Evolutionary conservation across 1,140 invertebrate species (phyloP), one percentile per base, ranked within the genome.

Genomic region (Lordiphosa collinella): DNA sequence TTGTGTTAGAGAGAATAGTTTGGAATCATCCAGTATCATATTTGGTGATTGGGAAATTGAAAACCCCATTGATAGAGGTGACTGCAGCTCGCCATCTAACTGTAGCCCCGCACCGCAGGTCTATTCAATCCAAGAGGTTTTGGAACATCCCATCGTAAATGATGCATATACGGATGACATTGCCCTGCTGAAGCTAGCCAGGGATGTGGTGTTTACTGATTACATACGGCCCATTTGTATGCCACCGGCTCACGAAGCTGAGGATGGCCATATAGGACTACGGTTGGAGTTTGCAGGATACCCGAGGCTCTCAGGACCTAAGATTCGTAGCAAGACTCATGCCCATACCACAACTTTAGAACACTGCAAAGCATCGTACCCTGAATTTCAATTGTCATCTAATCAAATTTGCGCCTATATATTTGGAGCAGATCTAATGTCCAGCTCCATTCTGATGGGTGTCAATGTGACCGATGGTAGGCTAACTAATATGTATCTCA

Each of bases 181-280:
- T 12, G 40, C 18, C 4, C 12, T 43, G 18, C 18, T 7, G 3
- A 43, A 43, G 25, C 3, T 43, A 12, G 25, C 22, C n/a, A 25
- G 9, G 1, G 11, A 43, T 43, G 40, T 43, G 11, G 18, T 12
- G 18, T 43, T 43, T 6, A 12, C 40, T 6, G 40, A 29, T 2
- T 43, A 43, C 25, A 13, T 43, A 12, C 40, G 29, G 25, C 40
- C 40, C 6, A 43, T 43, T 29, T 43, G 40, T 43, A 29, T 43
- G 18, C 40, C 40, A 29, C 40, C 40, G 8, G 40, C 40, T 5
- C 11, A 25, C 4, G 22, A 25, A 3, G n/a, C 6, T 8, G n/a
- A n/a, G 7, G 22, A 43, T 29, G n/a, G 12, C 6, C 25, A 43
- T 29, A 4, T 25, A 1, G 22, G 22, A 29, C 22, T 29, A 8